Evolutionary conservation across 2,888 invertebrate species (phyloP), one percentile per base, ranked within the genome.

Genomic region (Clunio marinus): DNA sequence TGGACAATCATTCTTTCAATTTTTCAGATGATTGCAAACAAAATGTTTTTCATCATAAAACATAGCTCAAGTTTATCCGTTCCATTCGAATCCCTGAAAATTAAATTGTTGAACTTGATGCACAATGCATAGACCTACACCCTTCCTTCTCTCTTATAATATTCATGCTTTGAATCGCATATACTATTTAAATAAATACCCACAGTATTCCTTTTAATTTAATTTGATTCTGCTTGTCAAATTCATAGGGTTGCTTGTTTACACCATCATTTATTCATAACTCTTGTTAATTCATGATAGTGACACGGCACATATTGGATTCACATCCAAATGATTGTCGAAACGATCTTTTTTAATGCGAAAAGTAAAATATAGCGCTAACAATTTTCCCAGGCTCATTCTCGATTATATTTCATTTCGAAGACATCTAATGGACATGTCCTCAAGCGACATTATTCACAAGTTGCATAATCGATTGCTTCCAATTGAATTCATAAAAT

Each of bases 91-190:
- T 24, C 57, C 69, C 55, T 63, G 69, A 62, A 69, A 63, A 62
- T 57, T 70, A 68, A 51, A 41, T 22, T 60, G 60, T 35, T 46
- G 45, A 63, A 63, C 63, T 63, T 63, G 63, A 45, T 15, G 28
- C 45, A 46, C 10, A 37, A 51, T 20, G 51, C 8, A 51, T 17
- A 15, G 24, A 15, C 57, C 57, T 25, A 25, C 57, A 57, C 57
- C 57, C 57, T 57, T 22, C 8, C n/a, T 32, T 32, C 4, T 32
- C 4, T 32, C 4, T 32, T 32, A 7, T 32, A 4, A 45, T 15
- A 15, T 13, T n/a, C 13, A 7, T 13, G 4, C 51, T 8, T 17
- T 51, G 22, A 51, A n/a, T 17, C 22, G 17, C 51, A 20, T 20
- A n/a, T n/a, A 51, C 51, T 20, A 51, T 51, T 51, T 51, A 51